phyloP scores from a whole-genome alignment of 2,888 invertebrate species.

The Strigamia maritima region DNA sequence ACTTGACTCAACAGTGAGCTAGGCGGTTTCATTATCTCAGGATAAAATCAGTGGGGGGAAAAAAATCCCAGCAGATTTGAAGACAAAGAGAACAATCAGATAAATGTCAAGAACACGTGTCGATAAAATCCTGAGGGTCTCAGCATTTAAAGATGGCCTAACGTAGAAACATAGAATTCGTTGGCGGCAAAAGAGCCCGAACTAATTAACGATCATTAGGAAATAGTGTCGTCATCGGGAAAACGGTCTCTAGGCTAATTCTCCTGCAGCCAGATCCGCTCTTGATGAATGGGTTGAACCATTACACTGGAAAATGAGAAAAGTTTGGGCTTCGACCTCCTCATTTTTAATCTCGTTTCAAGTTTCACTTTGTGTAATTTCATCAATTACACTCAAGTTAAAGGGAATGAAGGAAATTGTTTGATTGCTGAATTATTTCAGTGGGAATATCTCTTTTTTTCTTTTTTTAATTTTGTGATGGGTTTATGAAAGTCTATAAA shows the following conservation, averaged over 20 bases:
- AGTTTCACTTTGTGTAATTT: slow-evolving; percentile 10
- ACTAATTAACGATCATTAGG: slow-evolving; percentile 15
- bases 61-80: slow-evolving; percentile 15
- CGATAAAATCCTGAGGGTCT: slow-evolving; percentile 15
- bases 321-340: not conserved
- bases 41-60: not conserved
- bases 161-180: not conserved
- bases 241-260: slow-evolving; percentile 15
- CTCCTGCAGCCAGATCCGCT: slow-evolving; percentile 8
- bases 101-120: slow-evolving; percentile 15
- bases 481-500: too few species aligned
- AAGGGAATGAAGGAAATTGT: not conserved
- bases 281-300: slow-evolving; percentile 10
- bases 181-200: not conserved
- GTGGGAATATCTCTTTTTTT: not conserved
- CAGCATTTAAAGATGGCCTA: slow-evolving; percentile 15
- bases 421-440: not conserved
- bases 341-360: slow-evolving; percentile 15
- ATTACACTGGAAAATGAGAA: slow-evolving; percentile 15
- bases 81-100: slow-evolving; percentile 15
- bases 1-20: not conserved
- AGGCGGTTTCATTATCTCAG: not conserved
- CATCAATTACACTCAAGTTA: slow-evolving; percentile 10
- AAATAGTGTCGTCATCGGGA: slow-evolving; percentile 5
- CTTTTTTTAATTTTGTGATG: not conserved